A percentile compares a stretch with the other conserved stretches of the same genome.
Evolutionary conservation across 2,888 invertebrate genomes (phyloP).

Genomic region (Eubasilissa splendida): DNA sequence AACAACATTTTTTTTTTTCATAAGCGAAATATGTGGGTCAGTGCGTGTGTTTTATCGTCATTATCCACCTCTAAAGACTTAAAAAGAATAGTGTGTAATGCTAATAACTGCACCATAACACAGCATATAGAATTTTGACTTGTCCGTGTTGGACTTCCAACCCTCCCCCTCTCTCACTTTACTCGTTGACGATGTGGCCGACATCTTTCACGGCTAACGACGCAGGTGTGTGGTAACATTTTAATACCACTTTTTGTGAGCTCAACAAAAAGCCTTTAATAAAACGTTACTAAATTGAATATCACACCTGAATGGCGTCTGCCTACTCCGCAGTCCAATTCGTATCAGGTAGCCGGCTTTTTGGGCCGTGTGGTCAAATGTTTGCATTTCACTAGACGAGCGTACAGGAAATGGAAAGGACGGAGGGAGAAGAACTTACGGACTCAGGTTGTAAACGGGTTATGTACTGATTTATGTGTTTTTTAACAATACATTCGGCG

Average conservation of each 20-base stretch:
- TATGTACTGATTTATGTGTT: neutral
- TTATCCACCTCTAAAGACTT: too few species aligned
- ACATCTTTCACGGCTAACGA: constrained; percentile 46
- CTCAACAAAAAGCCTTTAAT: constrained; percentile 51
- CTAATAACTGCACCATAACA: too few species aligned
- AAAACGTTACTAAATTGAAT: constrained; percentile 56
- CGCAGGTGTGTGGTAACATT: constrained; percentile 49
- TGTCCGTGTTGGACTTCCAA: too few species aligned
- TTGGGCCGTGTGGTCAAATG: constrained; percentile 15
- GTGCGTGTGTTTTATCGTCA: too few species aligned
- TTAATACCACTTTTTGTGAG: constrained; percentile 46
- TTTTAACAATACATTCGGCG: too few species aligned
- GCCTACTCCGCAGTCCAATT: constrained; percentile 18
- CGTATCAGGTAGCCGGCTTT: neutral
- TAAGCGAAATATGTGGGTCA: too few species aligned
- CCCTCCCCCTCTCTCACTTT: neutral
- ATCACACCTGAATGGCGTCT: constrained; percentile 52
- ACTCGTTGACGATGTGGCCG: neutral
- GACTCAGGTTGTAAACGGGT: neutral
- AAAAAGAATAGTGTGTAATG: too few species aligned
- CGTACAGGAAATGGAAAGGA: too few species aligned
- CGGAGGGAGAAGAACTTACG: neutral
- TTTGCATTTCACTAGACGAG: constrained; percentile 16
- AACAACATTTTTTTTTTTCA: too few species aligned
- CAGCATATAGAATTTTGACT: too few species aligned